Evolutionary conservation across 2,113 vertebrate species (phyloP).

Genomic region (Crotalus helleri): DNA sequence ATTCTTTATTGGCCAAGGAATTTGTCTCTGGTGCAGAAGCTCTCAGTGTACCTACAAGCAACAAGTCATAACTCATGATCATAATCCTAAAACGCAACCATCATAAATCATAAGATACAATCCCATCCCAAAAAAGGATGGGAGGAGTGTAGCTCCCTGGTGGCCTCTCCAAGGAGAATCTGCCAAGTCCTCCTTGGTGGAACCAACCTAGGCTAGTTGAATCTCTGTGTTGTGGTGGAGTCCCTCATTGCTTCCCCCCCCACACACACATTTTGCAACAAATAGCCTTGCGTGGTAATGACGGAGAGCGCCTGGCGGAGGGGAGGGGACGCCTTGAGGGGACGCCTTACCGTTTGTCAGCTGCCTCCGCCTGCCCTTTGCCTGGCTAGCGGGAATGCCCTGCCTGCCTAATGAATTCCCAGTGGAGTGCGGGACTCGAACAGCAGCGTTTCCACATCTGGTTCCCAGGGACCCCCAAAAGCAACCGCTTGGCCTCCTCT

Average conservation of each 20-base stretch:
- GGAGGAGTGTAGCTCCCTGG: slow-evolving; percentile 76
- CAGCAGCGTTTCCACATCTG: slow-evolving; percentile 64
- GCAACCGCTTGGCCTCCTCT: slow-evolving; percentile 64
- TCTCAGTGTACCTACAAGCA: not conserved
- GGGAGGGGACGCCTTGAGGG: slow-evolving; percentile 60
- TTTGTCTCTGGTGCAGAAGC: too few relatives aligned
- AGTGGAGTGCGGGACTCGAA: slow-evolving; percentile 70
- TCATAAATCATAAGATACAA: slow-evolving; percentile 53
- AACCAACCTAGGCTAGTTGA: slow-evolving; percentile 85
- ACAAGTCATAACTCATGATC: not conserved
- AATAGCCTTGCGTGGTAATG: slow-evolving; percentile 45
- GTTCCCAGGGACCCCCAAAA: slow-evolving; percentile 65
- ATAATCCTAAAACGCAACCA: not conserved
- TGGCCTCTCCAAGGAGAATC: slow-evolving; percentile 77
- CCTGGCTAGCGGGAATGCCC: slow-evolving; percentile 71
- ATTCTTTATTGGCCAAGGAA: too few relatives aligned
- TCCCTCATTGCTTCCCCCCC: slow-evolving; percentile 55
- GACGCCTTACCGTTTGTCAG: slow-evolving; percentile 42
- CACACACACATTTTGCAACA: not conserved
- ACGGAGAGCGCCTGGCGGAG: slow-evolving; percentile 66
- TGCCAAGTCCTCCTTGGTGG: slow-evolving; percentile 79
- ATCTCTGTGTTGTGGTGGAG: slow-evolving; percentile 81
- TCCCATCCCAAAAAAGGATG: slow-evolving; percentile 85
- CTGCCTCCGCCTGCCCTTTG: slow-evolving; percentile 64
- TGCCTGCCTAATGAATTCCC: slow-evolving; percentile 81